A percentile compares a stretch with the other conserved stretches of the same genome.
These are phyloP conservation scores for Strigops habroptila DNA, from an alignment of 2,113 vertebrate genomes.

Conservation along the genomic window DNA sequence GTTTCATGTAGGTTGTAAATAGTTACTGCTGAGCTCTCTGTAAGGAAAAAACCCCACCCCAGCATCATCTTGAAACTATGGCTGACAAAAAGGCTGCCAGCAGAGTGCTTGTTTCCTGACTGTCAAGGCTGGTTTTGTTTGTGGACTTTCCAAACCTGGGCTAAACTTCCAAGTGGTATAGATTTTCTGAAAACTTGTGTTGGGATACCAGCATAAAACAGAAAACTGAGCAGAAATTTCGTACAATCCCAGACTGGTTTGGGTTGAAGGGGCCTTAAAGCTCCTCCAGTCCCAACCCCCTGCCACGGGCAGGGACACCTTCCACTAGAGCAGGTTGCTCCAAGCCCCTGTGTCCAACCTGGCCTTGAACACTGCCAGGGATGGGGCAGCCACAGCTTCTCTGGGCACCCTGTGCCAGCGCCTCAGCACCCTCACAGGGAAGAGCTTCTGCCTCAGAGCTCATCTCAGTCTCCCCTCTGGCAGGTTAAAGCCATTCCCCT, in stretches of 20 bases:
- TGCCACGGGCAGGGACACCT: background rate
- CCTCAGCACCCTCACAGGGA: too few relatives aligned
- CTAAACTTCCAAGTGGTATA: background rate
- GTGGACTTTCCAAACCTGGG: background rate
- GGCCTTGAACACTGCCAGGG: background rate
- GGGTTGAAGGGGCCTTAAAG: background rate
- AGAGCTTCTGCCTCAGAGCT: too few relatives aligned
- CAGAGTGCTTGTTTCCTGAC: background rate
- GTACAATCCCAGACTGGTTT: background rate
- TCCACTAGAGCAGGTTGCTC: background rate
- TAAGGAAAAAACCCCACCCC: background rate
- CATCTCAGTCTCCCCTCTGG: background rate
- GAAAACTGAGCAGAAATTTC: background rate
- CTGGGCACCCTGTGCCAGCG: too few relatives aligned
- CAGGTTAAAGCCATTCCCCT: background rate
- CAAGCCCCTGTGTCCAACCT: background rate
- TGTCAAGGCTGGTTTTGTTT: background rate
- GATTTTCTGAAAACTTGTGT: background rate
- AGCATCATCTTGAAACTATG: background rate
- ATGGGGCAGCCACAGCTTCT: too few relatives aligned
- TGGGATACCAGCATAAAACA: background rate
- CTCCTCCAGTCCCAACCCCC: background rate
- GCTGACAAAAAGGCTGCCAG: background rate
- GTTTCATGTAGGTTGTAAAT: accelerated
- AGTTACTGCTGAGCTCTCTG: background rate